Base-by-base conservation (phyloP, 37 sponge, comb jelly and placozoan species). In the Cliona cf. orientalis region DNA sequence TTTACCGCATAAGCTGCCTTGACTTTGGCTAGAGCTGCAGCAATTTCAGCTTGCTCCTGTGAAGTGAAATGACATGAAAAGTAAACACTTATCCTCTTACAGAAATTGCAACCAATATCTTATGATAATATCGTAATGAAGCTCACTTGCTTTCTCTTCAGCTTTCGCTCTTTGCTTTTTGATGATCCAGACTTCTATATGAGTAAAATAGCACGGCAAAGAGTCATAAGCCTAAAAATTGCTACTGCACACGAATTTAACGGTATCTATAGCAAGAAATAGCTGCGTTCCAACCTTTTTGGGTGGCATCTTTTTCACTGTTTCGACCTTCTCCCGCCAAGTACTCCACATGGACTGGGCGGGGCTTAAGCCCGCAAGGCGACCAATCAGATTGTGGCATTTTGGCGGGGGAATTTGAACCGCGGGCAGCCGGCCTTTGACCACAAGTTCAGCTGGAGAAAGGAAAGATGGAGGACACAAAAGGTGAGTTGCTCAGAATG, bases 81-180 rank as follows among this genome's bases (percentile, higher is more conserved):
- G 41, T 55, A 1, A 38, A 29, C 36, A 12, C 12, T 69, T 32
- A 86, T 76, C n/a, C n/a, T n/a, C n/a, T n/a, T n/a, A n/a, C n/a
- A n/a, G n/a, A n/a, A n/a, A n/a, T n/a, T n/a, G n/a, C n/a, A n/a
- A n/a, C n/a, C n/a, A n/a, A n/a, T n/a, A n/a, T n/a, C n/a, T n/a
- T n/a, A n/a, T n/a, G n/a, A n/a, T n/a, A n/a, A n/a, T n/a, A n/a
- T n/a, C n/a, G n/a, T n/a, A n/a, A n/a, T n/a, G n/a, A n/a, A n/a
- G n/a, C n/a, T 58, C 31, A 90, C 91, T 71, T 90, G 86, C 53
- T 90, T 90, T 38, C 81, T 69, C 55, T 84, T 90, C 3, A 75
- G 61, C 46, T 90, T 90, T 60, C 59, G 85, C 60, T 85, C 91
- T 59, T 85, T 90, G 36, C 81, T 71, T 42, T 80, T 84, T 6